A percentile compares a stretch with the other conserved stretches of the same genome.
These are phyloP conservation scores for Alligator mississippiensis DNA, from an alignment of 2,113 vertebrate genomes.

Conservation along the genomic window DNA sequence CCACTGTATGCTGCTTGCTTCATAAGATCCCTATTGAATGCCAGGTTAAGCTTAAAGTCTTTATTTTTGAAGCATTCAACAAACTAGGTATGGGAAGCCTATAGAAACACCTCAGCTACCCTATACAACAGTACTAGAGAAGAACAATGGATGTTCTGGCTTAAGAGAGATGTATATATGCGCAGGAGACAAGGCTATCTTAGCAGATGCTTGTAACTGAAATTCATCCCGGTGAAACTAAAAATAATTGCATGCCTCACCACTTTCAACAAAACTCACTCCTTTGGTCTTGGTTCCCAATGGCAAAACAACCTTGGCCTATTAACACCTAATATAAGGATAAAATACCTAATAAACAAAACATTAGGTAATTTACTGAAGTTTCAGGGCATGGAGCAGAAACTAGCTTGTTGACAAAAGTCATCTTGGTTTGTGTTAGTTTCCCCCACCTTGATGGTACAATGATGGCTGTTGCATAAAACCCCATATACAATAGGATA, in stretches of 20 bases:
- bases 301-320: neutral
- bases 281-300: neutral
- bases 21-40: too few species aligned
- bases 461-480: neutral
- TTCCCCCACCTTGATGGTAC: neutral
- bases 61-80: neutral
- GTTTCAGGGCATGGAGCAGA: neutral
- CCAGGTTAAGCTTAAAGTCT: neutral
- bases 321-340: too few species aligned
- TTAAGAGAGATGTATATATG: neutral
- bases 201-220: neutral
- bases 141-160: neutral
- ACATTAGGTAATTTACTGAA: neutral
- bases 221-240: neutral
- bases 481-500: neutral
- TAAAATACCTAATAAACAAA: neutral
- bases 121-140: rapidly evolving
- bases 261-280: neutral
- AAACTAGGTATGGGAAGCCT: neutral
- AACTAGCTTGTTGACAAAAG: neutral
- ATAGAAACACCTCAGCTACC: neutral
- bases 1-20: neutral
- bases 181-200: neutral
- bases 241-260: neutral
- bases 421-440: neutral